Percentiles rank a stretch among this genome's conserved stretches.
These are phyloP conservation scores for Corydoras maculifer DNA, from an alignment of 2,113 vertebrate species.

Conservation along the genomic window DNA sequence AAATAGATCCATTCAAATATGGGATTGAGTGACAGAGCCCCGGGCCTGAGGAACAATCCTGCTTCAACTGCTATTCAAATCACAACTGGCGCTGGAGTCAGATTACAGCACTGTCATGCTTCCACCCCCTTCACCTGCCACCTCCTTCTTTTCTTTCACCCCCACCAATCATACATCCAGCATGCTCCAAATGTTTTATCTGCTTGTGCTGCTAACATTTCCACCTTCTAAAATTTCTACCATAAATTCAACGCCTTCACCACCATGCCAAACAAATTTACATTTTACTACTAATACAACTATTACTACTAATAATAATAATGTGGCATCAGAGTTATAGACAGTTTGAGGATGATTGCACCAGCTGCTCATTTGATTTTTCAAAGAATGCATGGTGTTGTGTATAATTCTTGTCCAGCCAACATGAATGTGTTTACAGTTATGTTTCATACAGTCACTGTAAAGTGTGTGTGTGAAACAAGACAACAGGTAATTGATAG, in stretches of 20 bases:
- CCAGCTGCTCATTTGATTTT: too few species aligned
- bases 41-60: slow-evolving; percentile 41
- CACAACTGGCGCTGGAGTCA: slow-evolving; percentile 40
- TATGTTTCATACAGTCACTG: too few species aligned
- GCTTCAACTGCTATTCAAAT: slow-evolving; percentile 54
- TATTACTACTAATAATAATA: too few species aligned
- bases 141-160: not conserved
- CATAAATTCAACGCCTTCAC: not conserved
- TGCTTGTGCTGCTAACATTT: not conserved
- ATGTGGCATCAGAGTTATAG: too few species aligned
- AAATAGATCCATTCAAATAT: slow-evolving; percentile 50
- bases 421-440: too few species aligned
- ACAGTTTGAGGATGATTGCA: too few species aligned
- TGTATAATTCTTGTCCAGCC: too few species aligned
- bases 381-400: too few species aligned
- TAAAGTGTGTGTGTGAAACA: too few species aligned
- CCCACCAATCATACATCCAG: not conserved
- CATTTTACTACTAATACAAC: too few species aligned
- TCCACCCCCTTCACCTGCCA: slow-evolving; percentile 4
- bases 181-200: not conserved
- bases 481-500: too few species aligned
- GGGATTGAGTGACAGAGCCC: slow-evolving; percentile 40
- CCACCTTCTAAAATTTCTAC: not conserved
- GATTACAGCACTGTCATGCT: slow-evolving; percentile 33
- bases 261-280: not conserved